A percentile compares a stretch with the other conserved stretches of the same genome.
phyloP scores from a whole-genome alignment of 1,140 invertebrate genomes.

The Drosophila nikananu region DNA sequence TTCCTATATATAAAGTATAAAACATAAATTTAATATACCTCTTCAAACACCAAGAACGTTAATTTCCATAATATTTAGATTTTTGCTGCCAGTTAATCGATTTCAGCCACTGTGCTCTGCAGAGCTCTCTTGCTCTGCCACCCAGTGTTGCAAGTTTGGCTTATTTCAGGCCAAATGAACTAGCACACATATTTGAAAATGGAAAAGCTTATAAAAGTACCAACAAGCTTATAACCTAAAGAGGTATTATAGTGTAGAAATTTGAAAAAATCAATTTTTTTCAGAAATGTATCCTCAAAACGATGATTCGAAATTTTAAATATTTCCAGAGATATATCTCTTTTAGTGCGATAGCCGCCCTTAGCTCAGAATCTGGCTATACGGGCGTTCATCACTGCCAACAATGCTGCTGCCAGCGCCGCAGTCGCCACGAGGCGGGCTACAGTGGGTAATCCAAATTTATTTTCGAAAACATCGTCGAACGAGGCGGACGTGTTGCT shows the following conservation, averaged over 20 bases:
- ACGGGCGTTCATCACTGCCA: background rate
- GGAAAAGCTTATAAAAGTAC: background rate
- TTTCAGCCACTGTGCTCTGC: constrained; percentile 1
- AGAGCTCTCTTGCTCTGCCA: background rate
- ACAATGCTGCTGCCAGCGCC: background rate
- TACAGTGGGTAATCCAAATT: constrained; percentile 11
- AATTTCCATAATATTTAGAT: background rate
- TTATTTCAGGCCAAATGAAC: background rate
- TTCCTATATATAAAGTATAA: too few relatives aligned
- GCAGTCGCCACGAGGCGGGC: constrained; percentile 3
- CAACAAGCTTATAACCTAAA: too few relatives aligned
- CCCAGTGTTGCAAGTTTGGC: background rate
- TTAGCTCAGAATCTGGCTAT: background rate
- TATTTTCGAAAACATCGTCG: constrained; percentile 23
- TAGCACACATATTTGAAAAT: background rate
- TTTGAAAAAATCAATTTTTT: too few relatives aligned
- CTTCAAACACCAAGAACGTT: too few relatives aligned
- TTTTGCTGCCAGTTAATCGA: background rate
- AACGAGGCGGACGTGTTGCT: constrained; percentile 52
- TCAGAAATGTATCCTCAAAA: too few relatives aligned
- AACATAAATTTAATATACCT: too few relatives aligned
- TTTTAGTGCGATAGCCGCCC: too few relatives aligned
- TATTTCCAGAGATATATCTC: too few relatives aligned
- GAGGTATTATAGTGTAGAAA: too few relatives aligned
- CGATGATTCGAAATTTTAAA: too few relatives aligned